phyloP scores from a whole-genome alignment of 2,113 vertebrate genomes.

The Brienomyrus longianalis region DNA sequence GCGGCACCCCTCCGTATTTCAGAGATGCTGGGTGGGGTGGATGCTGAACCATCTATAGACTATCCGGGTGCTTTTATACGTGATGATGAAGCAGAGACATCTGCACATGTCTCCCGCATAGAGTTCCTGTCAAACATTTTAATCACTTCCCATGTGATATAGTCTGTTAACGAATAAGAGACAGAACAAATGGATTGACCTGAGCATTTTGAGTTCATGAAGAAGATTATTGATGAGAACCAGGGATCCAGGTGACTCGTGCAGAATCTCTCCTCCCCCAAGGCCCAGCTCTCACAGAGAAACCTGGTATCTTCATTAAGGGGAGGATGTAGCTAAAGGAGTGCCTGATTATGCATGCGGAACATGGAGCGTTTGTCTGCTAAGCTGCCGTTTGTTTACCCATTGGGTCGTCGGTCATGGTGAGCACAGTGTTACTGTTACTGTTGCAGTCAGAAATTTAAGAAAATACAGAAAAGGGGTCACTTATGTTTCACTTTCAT shows the following conservation, averaged over 20 bases:
- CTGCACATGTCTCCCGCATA: background rate
- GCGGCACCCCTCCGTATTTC: background rate
- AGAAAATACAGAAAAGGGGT: conserved; percentile 44
- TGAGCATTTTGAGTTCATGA: conserved; percentile 62
- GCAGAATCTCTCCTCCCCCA: conserved; percentile 65
- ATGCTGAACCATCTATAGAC: background rate
- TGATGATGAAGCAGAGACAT: background rate
- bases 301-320: conserved; percentile 73
- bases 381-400: conserved; percentile 73
- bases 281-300: conserved; percentile 56
- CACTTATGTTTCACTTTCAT: conserved; percentile 82
- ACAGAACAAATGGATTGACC: conserved; percentile 74
- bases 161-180: conserved; percentile 67
- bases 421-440: conserved; percentile 78
- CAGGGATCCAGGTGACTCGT: conserved; percentile 67
- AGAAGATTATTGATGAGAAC: conserved; percentile 61
- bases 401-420: conserved; percentile 87
- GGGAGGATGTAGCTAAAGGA: conserved; percentile 81
- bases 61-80: background rate
- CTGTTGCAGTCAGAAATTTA: conserved; percentile 53
- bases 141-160: background rate
- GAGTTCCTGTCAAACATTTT: background rate
- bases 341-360: conserved; percentile 83
- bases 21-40: background rate
- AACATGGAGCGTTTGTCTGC: conserved; percentile 67